Percentiles rank a stretch among this genome's conserved stretches.
These are phyloP conservation scores for Rhopalosiphum padi DNA, from an alignment of 1,140 invertebrate species.

Conservation along the genomic window DNA sequence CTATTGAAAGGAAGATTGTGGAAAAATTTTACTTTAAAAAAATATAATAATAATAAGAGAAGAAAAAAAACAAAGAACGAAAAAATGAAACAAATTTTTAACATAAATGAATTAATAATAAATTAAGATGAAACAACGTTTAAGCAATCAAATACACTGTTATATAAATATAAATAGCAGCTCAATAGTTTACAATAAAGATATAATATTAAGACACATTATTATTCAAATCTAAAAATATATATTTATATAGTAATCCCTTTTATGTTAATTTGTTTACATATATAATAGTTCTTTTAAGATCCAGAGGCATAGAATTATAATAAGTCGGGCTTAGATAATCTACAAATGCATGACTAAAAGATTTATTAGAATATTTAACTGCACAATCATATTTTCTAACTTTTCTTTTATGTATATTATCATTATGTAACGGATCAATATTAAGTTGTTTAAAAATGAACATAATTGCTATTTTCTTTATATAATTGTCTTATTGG, in stretches of 20 bases:
- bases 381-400: background rate
- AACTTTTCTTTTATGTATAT: background rate
- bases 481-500: too few species aligned
- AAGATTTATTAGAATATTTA: background rate
- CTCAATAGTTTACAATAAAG: background rate
- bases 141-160: background rate
- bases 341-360: background rate
- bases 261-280: background rate
- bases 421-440: constrained; percentile 2
- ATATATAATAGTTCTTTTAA: background rate
- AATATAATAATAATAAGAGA: background rate
- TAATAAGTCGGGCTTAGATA: background rate
- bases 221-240: background rate
- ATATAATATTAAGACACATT: background rate
- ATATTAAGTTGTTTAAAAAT: background rate
- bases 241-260: background rate
- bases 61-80: background rate
- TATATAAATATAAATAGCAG: background rate
- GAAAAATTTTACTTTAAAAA: background rate
- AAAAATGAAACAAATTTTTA: background rate
- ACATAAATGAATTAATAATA: background rate
- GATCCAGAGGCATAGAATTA: background rate
- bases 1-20: background rate
- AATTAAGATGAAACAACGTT: background rate
- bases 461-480: too few species aligned